Evolutionary conservation across 2,797 vertebrate genomes (phyloP).

Genomic region (Danio aesculapii): DNA sequence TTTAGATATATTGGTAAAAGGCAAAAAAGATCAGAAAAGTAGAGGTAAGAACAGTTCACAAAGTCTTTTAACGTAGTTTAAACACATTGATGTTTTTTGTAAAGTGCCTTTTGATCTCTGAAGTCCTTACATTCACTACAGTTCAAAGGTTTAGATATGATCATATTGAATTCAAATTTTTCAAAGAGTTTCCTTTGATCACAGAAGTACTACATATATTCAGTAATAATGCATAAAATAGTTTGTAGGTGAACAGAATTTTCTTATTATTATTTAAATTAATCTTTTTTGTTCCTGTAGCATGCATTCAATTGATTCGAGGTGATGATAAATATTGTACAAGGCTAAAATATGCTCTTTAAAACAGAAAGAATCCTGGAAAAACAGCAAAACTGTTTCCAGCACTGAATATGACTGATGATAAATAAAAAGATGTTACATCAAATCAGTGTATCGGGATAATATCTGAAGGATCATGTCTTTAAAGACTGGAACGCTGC

Average conservation of each 20-base stretch:
- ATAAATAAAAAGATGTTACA: too few species aligned
- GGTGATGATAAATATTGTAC: not conserved
- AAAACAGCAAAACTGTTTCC: not conserved
- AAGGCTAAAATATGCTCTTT: too few species aligned
- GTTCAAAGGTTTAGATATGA: not conserved
- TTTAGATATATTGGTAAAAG: conserved; percentile 79
- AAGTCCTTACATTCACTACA: not conserved
- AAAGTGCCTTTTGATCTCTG: not conserved
- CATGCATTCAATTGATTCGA: not conserved
- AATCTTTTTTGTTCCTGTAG: not conserved
- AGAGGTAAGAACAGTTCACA: conserved; percentile 78
- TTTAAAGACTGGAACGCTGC: not conserved
- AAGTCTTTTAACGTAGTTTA: too few species aligned
- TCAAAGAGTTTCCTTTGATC: too few species aligned
- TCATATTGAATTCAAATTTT: too few species aligned
- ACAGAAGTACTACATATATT: too few species aligned
- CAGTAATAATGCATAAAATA: too few species aligned
- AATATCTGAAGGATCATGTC: not conserved
- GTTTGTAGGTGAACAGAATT: too few species aligned
- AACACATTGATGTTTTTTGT: not conserved
- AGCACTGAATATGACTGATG: not conserved
- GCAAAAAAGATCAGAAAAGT: conserved; percentile 76
- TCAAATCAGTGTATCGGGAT: not conserved
- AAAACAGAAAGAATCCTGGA: too few species aligned
- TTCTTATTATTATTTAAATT: too few species aligned